Evolutionary conservation across 2,797 vertebrate genomes (phyloP), one percentile per base, ranked within the genome.

Genomic region (Scyliorhinus canicula): DNA sequence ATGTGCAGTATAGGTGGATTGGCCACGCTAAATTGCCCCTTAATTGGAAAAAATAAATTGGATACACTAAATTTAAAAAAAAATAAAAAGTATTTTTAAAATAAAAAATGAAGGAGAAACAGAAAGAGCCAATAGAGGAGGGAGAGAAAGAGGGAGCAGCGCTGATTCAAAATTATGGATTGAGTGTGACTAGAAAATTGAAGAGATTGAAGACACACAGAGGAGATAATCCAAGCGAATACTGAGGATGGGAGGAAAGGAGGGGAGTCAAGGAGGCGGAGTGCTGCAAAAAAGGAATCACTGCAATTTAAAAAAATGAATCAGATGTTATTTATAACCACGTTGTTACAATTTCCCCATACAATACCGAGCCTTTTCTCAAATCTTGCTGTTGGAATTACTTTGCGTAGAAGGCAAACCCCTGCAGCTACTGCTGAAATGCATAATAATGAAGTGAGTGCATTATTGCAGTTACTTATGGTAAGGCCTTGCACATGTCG

Each of bases 371-470:
- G 57, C 50, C 50, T 55, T 55, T 88, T 52, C 79, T 82, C 85
- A 88, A 57, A 88, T 57, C 31, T 35, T 57, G 85, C 85, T 57
- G 52, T 52, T 57, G 52, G 52, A 57, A 57, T 88, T 88, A 88
- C 85, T 88, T 88, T 88, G 52, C 50, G 28, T 52, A 88, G 57
- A 44, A 93, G 90, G 60, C 90, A 93, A 93, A 67, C 11, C 60
- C 28, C 5, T 90, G 35, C 35, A n/a, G 60, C n/a, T 67, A 44
- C n/a, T 63, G 24, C 47, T 67, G 63, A 67, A 93, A 93, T 47
- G 60, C 31, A 67, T 12, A 44, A 26, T 40, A 91, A 47, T 67
- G 60, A 93, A 67, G 57, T 65, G 24, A 65, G 90, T 40, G 60
- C 90, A 47, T 40, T 88, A 35, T 88, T 67, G 90, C 40, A 67